phyloP scores from a whole-genome alignment of 2,797 vertebrate genomes.

The Falco rusticolus region DNA sequence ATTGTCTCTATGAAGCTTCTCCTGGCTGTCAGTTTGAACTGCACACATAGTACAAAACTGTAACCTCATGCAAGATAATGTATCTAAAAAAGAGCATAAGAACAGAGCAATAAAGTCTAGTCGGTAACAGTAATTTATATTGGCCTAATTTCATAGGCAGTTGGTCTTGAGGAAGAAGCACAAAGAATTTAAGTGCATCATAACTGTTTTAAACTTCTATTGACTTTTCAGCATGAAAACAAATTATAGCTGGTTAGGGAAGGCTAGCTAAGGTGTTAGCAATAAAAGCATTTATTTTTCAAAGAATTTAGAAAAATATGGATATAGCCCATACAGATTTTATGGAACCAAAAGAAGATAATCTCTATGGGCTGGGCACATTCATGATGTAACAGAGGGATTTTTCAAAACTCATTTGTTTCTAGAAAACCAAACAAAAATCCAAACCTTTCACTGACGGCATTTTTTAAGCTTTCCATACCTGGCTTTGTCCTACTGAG shows the following conservation, averaged over 20 bases:
- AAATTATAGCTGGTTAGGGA: background rate
- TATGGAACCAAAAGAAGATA: background rate
- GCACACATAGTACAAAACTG: background rate
- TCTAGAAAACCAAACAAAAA: background rate
- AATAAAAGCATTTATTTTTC: background rate
- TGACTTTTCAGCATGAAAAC: background rate
- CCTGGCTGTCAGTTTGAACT: background rate
- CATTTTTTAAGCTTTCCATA: background rate
- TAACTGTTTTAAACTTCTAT: background rate
- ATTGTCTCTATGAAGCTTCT: background rate
- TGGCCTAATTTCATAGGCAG: background rate
- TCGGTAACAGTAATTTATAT: background rate
- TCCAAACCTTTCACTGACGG: background rate
- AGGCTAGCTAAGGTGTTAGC: background rate
- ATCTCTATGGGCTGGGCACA: background rate
- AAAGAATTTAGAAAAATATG: background rate
- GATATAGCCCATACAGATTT: background rate
- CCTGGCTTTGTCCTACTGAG: background rate
- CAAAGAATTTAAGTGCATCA: background rate
- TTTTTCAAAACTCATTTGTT: background rate
- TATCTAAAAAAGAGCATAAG: background rate
- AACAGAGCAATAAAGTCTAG: background rate
- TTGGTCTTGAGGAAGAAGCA: background rate
- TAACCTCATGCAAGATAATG: background rate
- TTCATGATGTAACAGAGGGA: background rate